Evolutionary conservation across 2,888 invertebrate species (phyloP), one percentile per base, ranked within the genome.

Genomic region (Agrochola circellaris): DNA sequence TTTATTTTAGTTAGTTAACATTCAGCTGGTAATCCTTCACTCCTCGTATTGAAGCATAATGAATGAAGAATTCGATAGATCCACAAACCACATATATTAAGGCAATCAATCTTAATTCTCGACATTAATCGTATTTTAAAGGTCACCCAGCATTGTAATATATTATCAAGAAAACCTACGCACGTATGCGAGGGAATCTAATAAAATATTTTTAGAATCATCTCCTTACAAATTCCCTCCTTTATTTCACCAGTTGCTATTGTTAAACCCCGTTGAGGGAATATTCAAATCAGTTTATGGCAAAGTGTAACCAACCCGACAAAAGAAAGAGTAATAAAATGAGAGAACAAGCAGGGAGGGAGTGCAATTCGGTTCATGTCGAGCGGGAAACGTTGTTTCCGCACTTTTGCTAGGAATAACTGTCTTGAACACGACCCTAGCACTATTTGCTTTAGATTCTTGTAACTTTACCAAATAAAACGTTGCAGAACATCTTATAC

Each of bases 341-440:
- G 87, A 79, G 88, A 86, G 89, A 91, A 91, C 89, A 92, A 90
- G 85, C 87, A 79, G 78, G 85, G 78, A 83, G 85, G 80, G 82
- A 89, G 85, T 89, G 89, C 91, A 90, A 91, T 90, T 91, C 89
- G 89, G 90, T 92, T 89, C 88, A 89, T 90, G 89, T 90, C 86
- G 88, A 88, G 86, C 85, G 87, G 83, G 87, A 87, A 91, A 90
- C 87, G 90, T 89, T 90, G 90, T 90, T 92, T 91, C 89, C 91
- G 88, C 91, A 90, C 90, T 91, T 81, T 91, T 89, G 88, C 88
- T 85, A 85, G 85, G 86, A 89, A 91, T 92, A 92, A 91, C 90
- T 90, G 93, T 90, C 90, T 91, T 85, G 85, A 88, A 88, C 90
- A 88, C 89, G 83, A 89, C 87, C 88, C 85, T 81, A 78, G 86